Evolutionary conservation across 2,797 vertebrate genomes (phyloP), one percentile per base, ranked within the genome.

Genomic region (Euthynnus affinis): DNA sequence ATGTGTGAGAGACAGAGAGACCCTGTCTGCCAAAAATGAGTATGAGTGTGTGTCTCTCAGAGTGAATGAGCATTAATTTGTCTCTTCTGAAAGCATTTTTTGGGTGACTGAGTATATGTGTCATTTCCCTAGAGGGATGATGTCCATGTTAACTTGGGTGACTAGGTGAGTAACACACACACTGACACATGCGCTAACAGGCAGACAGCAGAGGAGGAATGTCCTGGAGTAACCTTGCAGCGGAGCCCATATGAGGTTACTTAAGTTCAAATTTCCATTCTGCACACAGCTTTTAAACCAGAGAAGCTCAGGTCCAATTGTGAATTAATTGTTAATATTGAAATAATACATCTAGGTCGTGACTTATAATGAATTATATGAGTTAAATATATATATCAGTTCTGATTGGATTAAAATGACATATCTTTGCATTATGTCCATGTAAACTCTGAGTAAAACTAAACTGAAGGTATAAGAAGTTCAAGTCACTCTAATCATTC

Each of bases 211-310:
- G 53, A 74, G 25, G 20, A 75, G 60, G 55, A 76, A 51, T n/a
- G 80, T 67, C 79, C 78, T 3, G 15, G 22, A 91, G 82, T 93
- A 91, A 93, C 90, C 90, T 88, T 20, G 2, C 6, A 48, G 49
- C 40, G 5, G 23, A 88, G 80, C 44, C 74, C 73, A 76, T 17
- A 1, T 42, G 29, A 82, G 91, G 90, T 93, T 91, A 92, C 90
- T 91, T 46, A 23, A 87, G 91, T 93, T 89, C 87, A 92, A 56
- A 15, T 73, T 77, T 87, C 52, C 3, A 25, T 63, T 80, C n/a
- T 34, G 51, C 56, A 37, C 29, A 46, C 72, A 71, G 37, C 46
- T 61, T 67, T 79, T 80, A 71, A 52, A 71, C 5, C 23, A 53
- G 37, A 79, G 14, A n/a, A 55, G 71, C 76, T 76, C 46, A 27